Conservation (phyloP, 2,113 vertebrate species). For the Talpa occidentalis region DNA sequence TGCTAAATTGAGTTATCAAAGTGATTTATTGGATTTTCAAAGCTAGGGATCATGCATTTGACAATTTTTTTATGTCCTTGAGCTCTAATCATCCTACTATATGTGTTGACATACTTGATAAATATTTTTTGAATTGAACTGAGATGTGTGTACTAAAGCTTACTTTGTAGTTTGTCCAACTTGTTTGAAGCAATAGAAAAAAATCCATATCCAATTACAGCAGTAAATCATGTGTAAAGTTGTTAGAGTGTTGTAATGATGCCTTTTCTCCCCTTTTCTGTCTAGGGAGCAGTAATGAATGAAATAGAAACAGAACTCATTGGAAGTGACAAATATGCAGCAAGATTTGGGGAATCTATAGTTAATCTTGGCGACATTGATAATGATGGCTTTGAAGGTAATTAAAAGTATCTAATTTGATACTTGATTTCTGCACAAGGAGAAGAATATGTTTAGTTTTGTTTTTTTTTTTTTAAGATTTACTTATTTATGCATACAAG, state of each 20-base stretch:
- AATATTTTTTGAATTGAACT: conserved; percentile 76
- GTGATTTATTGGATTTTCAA: conserved; percentile 73
- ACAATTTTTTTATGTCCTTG: conserved; percentile 48
- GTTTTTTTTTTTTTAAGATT: no score
- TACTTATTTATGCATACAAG: no score
- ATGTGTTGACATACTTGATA: conserved; percentile 70
- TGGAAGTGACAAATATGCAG: conserved; percentile 91
- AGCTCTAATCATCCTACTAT: conserved; percentile 63
- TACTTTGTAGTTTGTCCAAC: conserved; percentile 56
- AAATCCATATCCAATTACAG: conserved; percentile 75
- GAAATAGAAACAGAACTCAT: conserved; percentile 89
- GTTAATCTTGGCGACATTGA: conserved; percentile 95
- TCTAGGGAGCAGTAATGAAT: conserved; percentile 88
- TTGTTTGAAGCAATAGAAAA: conserved; percentile 66
- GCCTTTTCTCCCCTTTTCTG: conserved; percentile 49
- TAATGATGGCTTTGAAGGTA: conserved; percentile 96
- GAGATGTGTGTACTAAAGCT: conserved; percentile 67
- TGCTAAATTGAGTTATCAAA: conserved; percentile 76
- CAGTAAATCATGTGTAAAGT: conserved; percentile 63
- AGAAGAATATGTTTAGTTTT: conserved; percentile 9
- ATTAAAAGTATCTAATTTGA: conserved; percentile 27
- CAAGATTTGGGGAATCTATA: conserved; percentile 96
- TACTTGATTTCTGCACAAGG: background rate
- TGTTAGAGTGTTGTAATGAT: conserved; percentile 41
- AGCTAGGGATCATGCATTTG: conserved; percentile 57